A percentile compares a stretch with the other conserved stretches of the same genome.
phyloP scores from a whole-genome alignment of 2,113 vertebrate species.

The Chunga burmeisteri region DNA sequence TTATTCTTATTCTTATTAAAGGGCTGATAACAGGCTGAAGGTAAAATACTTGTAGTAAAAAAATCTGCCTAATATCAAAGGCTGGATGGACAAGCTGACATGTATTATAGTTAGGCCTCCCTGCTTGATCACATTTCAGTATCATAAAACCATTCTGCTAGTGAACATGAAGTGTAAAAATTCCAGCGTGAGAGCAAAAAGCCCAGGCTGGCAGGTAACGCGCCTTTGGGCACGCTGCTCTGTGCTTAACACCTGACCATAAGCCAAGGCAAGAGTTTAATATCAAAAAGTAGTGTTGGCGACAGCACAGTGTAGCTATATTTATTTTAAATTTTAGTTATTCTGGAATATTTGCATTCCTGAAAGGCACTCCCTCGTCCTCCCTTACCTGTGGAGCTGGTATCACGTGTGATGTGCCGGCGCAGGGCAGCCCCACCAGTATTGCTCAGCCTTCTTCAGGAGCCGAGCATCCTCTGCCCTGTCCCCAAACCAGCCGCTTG shows the following conservation, averaged over 20 bases:
- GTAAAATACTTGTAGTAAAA: slow-evolving; percentile 26
- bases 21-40: slow-evolving; percentile 44
- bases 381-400: background rate
- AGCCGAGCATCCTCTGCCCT: background rate
- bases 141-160: background rate
- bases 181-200: background rate
- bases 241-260: background rate
- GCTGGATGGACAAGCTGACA: background rate
- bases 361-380: background rate
- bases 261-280: background rate
- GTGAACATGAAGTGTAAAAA: background rate
- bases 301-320: background rate
- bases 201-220: background rate
- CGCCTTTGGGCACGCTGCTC: background rate
- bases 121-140: background rate
- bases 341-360: background rate
- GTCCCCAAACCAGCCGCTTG: background rate
- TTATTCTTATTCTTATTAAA: slow-evolving; percentile 52
- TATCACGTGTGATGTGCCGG: background rate
- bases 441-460: background rate
- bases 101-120: slow-evolving; percentile 11
- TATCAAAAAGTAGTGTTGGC: background rate
- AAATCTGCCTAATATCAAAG: slow-evolving; percentile 17
- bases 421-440: background rate
- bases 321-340: background rate